Conservation (phyloP, 2,113 vertebrate genomes). For the human region DNA sequence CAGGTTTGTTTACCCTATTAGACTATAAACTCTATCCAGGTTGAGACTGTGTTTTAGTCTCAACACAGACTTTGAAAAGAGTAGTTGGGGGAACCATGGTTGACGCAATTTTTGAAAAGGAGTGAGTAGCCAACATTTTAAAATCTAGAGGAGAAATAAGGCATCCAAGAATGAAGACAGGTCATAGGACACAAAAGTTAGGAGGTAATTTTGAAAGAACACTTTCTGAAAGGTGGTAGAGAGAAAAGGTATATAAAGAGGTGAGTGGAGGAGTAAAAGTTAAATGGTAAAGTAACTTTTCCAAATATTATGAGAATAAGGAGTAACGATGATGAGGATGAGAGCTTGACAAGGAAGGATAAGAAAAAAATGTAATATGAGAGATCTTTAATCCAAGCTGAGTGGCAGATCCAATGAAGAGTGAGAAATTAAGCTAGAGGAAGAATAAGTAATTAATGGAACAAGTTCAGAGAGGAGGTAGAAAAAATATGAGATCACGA, state of each 20-base stretch:
- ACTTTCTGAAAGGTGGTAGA: not conserved
- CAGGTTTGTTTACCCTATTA: not conserved
- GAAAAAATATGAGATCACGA: not conserved
- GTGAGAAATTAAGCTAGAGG: not conserved
- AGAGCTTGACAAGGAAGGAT: not conserved
- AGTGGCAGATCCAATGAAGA: not conserved
- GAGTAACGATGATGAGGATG: not conserved
- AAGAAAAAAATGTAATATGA: not conserved
- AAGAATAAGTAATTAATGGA: not conserved
- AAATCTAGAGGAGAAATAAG: not conserved
- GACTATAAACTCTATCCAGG: not conserved
- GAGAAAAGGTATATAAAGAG: not conserved
- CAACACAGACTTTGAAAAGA: not conserved
- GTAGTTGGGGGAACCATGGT: not conserved
- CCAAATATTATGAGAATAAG: not conserved
- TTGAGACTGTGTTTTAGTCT: not conserved
- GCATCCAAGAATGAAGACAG: not conserved
- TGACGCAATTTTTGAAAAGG: not conserved
- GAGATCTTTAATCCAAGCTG: not conserved
- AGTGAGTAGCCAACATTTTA: not conserved
- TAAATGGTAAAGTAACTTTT: not conserved
- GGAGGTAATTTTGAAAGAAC: not conserved
- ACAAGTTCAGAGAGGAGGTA: not conserved
- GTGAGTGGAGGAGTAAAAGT: not conserved
- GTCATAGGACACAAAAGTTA: not conserved